phyloP scores from a whole-genome alignment of 92 coral and sea anemone genomes.

The Blastomussa wellsi region DNA sequence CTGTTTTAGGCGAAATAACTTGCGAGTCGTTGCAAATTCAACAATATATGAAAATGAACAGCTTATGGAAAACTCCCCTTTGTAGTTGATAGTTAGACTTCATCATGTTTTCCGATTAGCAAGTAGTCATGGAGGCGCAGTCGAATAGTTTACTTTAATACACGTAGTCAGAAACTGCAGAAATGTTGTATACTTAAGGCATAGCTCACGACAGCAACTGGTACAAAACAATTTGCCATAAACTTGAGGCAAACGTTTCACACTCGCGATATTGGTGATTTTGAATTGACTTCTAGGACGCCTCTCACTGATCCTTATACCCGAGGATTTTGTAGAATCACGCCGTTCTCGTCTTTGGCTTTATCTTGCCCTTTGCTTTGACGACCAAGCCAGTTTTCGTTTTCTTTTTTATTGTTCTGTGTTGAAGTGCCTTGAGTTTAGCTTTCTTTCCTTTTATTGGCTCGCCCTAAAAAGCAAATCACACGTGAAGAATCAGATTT shows the following conservation, averaged over 20 bases:
- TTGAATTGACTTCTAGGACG: too few species aligned
- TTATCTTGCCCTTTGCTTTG: slow-evolving; percentile 15
- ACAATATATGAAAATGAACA: too few species aligned
- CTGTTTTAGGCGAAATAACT: too few species aligned
- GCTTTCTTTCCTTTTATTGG: slow-evolving; percentile 17
- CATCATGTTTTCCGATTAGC: not conserved
- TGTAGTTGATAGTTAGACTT: too few species aligned
- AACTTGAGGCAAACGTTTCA: too few species aligned
- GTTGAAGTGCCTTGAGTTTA: slow-evolving; percentile 14
- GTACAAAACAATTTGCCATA: not conserved
- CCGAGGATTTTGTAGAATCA: not conserved
- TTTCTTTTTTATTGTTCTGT: not conserved
- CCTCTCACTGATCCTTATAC: not conserved
- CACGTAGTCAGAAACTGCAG: too few species aligned
- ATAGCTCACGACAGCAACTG: not conserved
- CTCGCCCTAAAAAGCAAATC: slow-evolving; percentile 15
- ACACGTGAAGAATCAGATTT: not conserved
- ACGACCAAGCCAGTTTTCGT: slow-evolving; percentile 7
- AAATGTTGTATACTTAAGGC: too few species aligned
- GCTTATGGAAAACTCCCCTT: too few species aligned
- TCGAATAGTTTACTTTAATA: not conserved
- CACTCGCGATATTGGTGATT: too few species aligned
- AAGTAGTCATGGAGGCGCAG: not conserved
- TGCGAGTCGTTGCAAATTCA: too few species aligned
- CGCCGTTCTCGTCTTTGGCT: slow-evolving; percentile 19